Evolutionary conservation across 2,797 vertebrate species (phyloP), one percentile per base, ranked within the genome.

Genomic region (Trachops cirrhosus): DNA sequence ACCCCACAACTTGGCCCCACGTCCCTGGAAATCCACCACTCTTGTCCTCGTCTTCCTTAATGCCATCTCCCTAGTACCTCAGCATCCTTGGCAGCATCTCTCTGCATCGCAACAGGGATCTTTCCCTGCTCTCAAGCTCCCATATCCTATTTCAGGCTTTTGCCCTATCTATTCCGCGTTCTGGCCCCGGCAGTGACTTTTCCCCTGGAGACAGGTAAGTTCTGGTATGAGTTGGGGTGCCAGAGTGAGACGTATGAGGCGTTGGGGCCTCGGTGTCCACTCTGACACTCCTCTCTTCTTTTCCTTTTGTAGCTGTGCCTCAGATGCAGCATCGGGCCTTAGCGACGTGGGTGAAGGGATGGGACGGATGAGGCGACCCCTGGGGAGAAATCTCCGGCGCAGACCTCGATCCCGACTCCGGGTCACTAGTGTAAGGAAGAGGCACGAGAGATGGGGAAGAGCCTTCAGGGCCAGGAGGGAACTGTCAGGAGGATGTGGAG

Each of bases 191-290:
- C 24, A 99, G 99, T 0, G 99, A 99, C 94, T 99, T 99, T 98
- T 99, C 99, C 73, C 99, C 99, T 0, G 99, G 99, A 95, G 99
- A 99, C 98, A 99, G 99, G 99, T 99, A 98, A 70, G 94, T 86
- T 83, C 75, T 46, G 29, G 46, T 68, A 44, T 50, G 91, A 93
- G 24, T 46, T 86, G 37, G 57, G 34, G 74, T 73, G 6, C 86
- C 34, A 57, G 67, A 4, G 6, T 57, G 68, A 79, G 26, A 62
- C 46, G 11, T 18, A 3, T 0, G 59, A 50, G 0, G 1, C 39
- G 46, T 29, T 37, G 0, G 3, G 0, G 2, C 52, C 0, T 70
- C 37, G 7, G 15, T 34, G 70, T 86, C 54, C 14, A 2, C 59
- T 64, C 34, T 82, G 52, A 62, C 26, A 32, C n/a, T 54, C 44